Evolutionary conservation across 2,888 invertebrate species (phyloP), one percentile per base, ranked within the genome.

Genomic region (Polyommatus icarus): DNA sequence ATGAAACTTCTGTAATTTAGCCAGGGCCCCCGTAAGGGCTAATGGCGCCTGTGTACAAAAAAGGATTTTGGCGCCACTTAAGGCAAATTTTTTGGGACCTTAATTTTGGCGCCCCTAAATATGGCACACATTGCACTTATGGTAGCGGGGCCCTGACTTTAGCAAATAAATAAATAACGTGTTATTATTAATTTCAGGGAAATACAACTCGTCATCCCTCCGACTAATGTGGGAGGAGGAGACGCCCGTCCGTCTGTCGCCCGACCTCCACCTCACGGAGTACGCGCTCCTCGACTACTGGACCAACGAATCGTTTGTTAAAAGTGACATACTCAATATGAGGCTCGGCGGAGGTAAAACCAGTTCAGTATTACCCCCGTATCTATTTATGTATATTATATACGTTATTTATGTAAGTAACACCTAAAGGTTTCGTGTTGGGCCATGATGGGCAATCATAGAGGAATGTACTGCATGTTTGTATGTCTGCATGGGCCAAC

Each of bases 251-350:
- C 95, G 96, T 29, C 94, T 97, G 75, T 97, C 97, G 32, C 95
- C 96, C 0, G 96, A 97, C 82, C 89, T 98, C 77, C 97, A 97
- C 86, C 91, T 98, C 76, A 97, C 98, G 0, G 98, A 98, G 88
- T 98, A 97, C 86, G 95, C 96, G 67, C 91, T 98, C 24, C 94
- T 96, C 76, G 95, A 95, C 79, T 96, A 94, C 83, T 97, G 96
- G 96, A 96, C 96, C 0, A 97, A 97, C 85, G 95, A 95, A 83
- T 95, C 96, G 3, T 95, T 96, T 3, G 96, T 96, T n/a, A 95
- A 96, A 80, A 96, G 96, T 32, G 96, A 96, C 84, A 89, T 96
- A 36, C 93, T 95, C 78, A 95, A 96, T 84, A 95, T 96, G 86
- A 94, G 96, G 83, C 95, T 96, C 85, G 97, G 97, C 50, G 97